Evolutionary conservation across 2,113 vertebrate genomes (phyloP).

Genomic region (Prietella phreatophila): DNA sequence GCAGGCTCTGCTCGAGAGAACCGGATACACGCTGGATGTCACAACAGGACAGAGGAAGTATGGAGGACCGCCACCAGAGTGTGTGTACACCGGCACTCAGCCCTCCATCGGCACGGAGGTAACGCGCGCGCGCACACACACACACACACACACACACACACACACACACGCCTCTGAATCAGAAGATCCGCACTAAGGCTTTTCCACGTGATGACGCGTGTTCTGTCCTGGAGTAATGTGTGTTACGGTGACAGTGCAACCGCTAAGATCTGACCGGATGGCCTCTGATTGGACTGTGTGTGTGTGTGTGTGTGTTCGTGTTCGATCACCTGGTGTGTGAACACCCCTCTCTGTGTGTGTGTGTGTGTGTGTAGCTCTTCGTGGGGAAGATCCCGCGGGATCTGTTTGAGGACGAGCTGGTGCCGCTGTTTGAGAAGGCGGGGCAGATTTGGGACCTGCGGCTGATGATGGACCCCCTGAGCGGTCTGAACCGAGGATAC

Average conservation of each 20-base stretch:
- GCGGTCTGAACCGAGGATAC: conserved; percentile 94
- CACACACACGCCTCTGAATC: background rate
- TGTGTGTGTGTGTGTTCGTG: conserved; percentile 29
- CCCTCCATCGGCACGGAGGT: conserved; percentile 96
- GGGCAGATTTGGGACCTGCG: conserved; percentile 97
- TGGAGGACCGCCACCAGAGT: conserved; percentile 92
- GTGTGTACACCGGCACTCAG: conserved; percentile 85
- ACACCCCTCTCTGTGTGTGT: background rate
- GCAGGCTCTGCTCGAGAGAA: conserved; percentile 91
- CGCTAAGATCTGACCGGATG: conserved; percentile 52
- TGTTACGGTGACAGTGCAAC: conserved; percentile 48
- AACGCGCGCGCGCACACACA: conserved; percentile 26
- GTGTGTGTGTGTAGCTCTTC: conserved; percentile 82
- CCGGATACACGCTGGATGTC: conserved; percentile 93
- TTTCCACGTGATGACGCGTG: conserved; percentile 47
- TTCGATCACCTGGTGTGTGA: background rate
- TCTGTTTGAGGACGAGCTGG: conserved; percentile 95
- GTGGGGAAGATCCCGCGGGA: conserved; percentile 97
- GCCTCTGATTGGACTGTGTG: background rate
- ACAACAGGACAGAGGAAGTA: conserved; percentile 98
- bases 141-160: background rate
- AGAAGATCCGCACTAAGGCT: background rate
- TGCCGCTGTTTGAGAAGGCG: conserved; percentile 96
- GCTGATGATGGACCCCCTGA: conserved; percentile 98
- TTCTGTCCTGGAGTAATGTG: conserved; percentile 51